A percentile compares a stretch with the other conserved stretches of the same genome.
These are phyloP conservation scores for Orussus abietinus DNA, from an alignment of 1,140 invertebrate genomes.

Conservation along the genomic window DNA sequence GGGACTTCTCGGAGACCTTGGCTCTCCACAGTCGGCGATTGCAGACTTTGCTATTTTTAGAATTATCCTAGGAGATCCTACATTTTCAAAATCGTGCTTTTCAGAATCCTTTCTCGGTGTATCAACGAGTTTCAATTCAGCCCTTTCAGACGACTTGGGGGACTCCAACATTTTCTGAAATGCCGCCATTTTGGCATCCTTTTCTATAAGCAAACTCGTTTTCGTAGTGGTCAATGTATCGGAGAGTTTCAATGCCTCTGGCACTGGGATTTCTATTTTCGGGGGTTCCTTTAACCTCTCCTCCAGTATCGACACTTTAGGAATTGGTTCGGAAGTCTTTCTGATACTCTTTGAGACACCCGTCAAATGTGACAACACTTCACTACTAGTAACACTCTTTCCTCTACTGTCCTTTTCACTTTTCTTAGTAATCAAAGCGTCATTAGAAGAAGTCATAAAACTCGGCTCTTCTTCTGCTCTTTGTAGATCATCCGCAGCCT, in stretches of 20 bases:
- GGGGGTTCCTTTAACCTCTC: slow-evolving; percentile 43
- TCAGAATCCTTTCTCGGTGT: slow-evolving; percentile 38
- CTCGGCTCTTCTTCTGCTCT: slow-evolving; percentile 17
- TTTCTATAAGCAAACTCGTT: slow-evolving; percentile 38
- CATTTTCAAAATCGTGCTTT: slow-evolving; percentile 40
- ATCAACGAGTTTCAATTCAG: slow-evolving; percentile 27
- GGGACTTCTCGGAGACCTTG: slow-evolving; percentile 49
- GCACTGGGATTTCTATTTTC: slow-evolving; percentile 44
- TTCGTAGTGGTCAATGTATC: slow-evolving; percentile 33
- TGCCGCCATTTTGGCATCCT: slow-evolving; percentile 30
- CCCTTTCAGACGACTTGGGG: slow-evolving; percentile 21
- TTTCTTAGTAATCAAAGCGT: not conserved
- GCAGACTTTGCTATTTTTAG: slow-evolving; percentile 51
- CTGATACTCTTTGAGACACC: not conserved
- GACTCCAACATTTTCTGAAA: slow-evolving; percentile 35
- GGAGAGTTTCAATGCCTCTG: slow-evolving; percentile 26
- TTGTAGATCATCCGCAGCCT: too few species aligned
- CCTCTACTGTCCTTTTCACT: too few species aligned
- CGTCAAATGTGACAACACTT: too few species aligned
- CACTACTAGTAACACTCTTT: too few species aligned
- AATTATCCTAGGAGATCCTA: slow-evolving; percentile 48
- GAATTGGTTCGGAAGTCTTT: slow-evolving; percentile 23
- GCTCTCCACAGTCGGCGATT: slow-evolving; percentile 47
- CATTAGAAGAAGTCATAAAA: slow-evolving; percentile 11
- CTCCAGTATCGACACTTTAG: slow-evolving; percentile 40